Evolutionary conservation across 2,113 vertebrate genomes (phyloP).

Genomic region (Neofelis nebulosa): DNA sequence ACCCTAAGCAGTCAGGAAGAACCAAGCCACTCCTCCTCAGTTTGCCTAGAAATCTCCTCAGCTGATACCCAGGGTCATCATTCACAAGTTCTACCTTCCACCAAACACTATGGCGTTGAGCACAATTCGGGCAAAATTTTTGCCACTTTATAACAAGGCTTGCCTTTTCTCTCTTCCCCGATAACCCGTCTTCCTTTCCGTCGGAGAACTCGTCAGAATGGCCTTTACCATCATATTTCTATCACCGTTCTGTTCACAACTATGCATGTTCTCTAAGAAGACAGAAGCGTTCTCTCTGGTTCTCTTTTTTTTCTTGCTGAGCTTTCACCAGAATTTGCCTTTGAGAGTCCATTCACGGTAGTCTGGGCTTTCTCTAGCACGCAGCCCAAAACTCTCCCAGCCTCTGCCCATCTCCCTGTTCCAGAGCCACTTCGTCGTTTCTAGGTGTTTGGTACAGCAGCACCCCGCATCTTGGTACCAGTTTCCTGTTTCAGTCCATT

Average conservation of each 20-base stretch:
- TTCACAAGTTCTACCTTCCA: neutral
- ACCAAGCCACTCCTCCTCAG: neutral
- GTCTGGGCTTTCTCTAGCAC: neutral
- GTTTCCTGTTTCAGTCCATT: neutral
- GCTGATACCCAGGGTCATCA: neutral
- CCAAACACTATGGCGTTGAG: neutral
- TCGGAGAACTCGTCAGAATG: neutral
- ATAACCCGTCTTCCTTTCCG: neutral
- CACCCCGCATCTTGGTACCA: neutral
- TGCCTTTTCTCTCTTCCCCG: neutral
- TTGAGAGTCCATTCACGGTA: neutral
- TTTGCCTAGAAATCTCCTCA: neutral
- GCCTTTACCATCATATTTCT: neutral
- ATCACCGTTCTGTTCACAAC: neutral
- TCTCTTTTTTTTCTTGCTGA: neutral
- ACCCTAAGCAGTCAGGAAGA: neutral
- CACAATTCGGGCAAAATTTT: neutral
- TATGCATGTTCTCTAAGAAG: neutral
- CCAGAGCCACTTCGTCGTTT: neutral
- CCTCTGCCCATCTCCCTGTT: neutral
- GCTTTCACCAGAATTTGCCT: neutral
- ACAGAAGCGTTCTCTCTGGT: neutral
- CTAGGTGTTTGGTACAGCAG: neutral
- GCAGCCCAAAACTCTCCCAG: neutral
- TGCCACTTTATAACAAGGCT: neutral